phyloP scores from a whole-genome alignment of 1,140 invertebrate species.

The Trichonephila clavipes region DNA sequence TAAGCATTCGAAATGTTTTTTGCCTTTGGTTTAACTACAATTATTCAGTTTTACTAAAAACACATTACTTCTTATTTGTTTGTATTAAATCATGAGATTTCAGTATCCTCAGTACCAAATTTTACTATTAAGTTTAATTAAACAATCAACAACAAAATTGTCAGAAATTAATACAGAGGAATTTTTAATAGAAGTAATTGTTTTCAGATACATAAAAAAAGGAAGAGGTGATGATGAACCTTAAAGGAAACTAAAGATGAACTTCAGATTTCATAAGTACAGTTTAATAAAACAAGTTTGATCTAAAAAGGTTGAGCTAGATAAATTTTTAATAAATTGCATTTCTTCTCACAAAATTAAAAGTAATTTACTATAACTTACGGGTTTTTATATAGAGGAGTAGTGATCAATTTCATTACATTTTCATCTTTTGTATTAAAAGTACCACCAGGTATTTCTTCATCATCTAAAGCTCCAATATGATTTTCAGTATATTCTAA shows the following conservation, averaged over 20 bases:
- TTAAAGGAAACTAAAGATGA: too few species aligned
- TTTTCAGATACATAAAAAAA: too few species aligned
- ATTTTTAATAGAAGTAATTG: neutral
- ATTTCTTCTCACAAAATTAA: neutral
- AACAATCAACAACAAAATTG: neutral
- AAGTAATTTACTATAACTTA: neutral
- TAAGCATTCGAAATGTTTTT: too few species aligned
- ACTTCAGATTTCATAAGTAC: too few species aligned
- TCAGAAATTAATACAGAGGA: neutral
- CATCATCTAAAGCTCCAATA: slow-evolving; percentile 65
- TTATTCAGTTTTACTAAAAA: too few species aligned
- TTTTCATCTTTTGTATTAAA: slow-evolving; percentile 12
- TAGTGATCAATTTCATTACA: slow-evolving; percentile 16
- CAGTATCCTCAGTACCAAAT: neutral
- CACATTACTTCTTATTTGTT: too few species aligned
- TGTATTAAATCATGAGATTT: too few species aligned
- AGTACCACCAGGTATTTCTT: slow-evolving; percentile 56
- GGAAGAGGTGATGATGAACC: too few species aligned
- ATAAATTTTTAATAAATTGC: too few species aligned
- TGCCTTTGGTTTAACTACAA: too few species aligned
- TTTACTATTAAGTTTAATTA: neutral
- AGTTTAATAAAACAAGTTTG: too few species aligned
- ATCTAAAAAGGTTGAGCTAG: too few species aligned
- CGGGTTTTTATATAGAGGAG: slow-evolving; percentile 12
- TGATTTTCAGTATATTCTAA: slow-evolving; percentile 58